These are phyloP conservation scores for Helicoverpa zea DNA, from an alignment of 1,140 invertebrate species.

Conservation along the genomic window DNA sequence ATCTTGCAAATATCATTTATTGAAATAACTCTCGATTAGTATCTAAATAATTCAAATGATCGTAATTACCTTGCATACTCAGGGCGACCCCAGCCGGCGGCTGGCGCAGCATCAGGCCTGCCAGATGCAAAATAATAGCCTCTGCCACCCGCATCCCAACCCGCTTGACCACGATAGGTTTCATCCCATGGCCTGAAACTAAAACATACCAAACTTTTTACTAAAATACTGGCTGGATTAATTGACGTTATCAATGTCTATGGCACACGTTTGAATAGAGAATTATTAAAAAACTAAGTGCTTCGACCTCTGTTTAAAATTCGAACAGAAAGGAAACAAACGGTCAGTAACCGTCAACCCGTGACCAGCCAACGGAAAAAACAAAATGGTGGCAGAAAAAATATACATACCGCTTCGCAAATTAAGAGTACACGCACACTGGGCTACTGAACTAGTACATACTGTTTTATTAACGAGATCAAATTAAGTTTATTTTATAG, in stretches of 20 bases:
- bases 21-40: no score
- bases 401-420: conserved; percentile 17
- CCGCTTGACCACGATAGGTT: conserved; percentile 84
- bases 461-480: not conserved
- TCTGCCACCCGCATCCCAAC: conserved; percentile 85
- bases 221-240: not conserved
- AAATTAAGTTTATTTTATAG: no score
- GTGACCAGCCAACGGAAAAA: conserved; percentile 31
- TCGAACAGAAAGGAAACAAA: conserved; percentile 19
- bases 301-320: conserved; percentile 22
- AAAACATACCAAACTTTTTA: conserved; percentile 34
- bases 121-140: conserved; percentile 87
- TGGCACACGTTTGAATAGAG: not conserved
- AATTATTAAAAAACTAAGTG: not conserved
- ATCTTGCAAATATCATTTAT: no score
- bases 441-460: not conserved
- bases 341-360: conserved; percentile 32
- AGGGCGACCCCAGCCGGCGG: conserved; percentile 66
- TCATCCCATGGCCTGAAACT: conserved; percentile 87
- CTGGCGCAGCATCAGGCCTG: conserved; percentile 75
- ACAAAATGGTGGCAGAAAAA: conserved; percentile 41
- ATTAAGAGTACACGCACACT: conserved; percentile 22
- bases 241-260: not conserved
- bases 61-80: conserved; percentile 70
- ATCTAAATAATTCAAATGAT: no score